Conservation (phyloP, 2,888 invertebrate genomes). For the Aspidiotus rigidus region DNA sequence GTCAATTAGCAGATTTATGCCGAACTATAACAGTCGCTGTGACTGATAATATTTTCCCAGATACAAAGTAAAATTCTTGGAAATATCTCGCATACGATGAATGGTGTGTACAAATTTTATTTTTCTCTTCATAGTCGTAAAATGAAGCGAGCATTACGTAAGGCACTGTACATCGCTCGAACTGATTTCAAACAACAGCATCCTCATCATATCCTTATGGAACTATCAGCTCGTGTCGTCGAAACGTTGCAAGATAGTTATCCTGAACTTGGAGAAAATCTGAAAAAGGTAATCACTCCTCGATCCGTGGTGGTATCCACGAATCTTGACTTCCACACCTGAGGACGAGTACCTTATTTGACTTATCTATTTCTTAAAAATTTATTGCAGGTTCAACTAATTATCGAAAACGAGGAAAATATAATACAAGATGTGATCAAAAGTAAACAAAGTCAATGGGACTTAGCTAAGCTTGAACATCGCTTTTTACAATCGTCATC, state of each 20-base stretch:
- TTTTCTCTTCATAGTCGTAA: conserved; percentile 49
- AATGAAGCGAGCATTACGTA: conserved; percentile 55
- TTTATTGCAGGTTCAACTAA: conserved; percentile 49
- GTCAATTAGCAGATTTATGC: conserved; percentile 82
- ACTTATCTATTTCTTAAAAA: conserved; percentile 1
- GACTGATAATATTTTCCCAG: conserved; percentile 80
- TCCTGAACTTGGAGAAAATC: conserved; percentile 60
- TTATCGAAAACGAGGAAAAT: conserved; percentile 61
- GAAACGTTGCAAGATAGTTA: conserved; percentile 56
- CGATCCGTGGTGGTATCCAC: too few relatives aligned
- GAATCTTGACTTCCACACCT: too few relatives aligned
- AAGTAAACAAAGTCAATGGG: conserved; percentile 54
- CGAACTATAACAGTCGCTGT: conserved; percentile 79
- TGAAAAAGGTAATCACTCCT: conserved; percentile 47
- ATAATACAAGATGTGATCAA: conserved; percentile 52
- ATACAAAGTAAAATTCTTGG: conserved; percentile 57
- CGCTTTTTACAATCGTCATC: conserved; percentile 53
- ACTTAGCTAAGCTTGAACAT: conserved; percentile 49
- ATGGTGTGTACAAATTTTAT: not conserved
- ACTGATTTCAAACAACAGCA: conserved; percentile 48
- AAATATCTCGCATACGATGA: not conserved
- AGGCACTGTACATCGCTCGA: conserved; percentile 51
- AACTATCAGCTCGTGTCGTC: conserved; percentile 57
- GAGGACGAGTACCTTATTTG: not conserved
- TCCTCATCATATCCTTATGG: conserved; percentile 50